Base-by-base conservation (phyloP, 2,113 vertebrate genomes). In the Albula goreensis region DNA sequence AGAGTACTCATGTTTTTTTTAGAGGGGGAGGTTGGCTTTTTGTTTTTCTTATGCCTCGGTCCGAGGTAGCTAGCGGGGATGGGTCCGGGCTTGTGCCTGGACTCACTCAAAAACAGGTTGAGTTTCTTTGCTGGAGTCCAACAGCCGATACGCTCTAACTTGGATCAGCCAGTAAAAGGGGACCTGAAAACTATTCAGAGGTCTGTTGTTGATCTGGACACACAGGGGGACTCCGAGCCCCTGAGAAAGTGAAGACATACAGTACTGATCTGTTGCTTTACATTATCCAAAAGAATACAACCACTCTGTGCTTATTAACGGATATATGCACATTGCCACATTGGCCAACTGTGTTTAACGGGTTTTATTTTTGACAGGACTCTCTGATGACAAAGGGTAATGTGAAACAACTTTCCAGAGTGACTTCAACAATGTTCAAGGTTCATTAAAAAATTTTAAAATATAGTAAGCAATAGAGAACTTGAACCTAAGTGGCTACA, bases 1-100 rank as follows among this genome's bases (percentile, higher is more conserved):
- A 84, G 88, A 83, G 82, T 89, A 88, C 89, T 88, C 90, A 88
- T 84, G 85, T 87, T 87, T 78, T 19, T 83, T 86, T 87, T 84
- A 52, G 31, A n/a, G 5, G 53, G 52, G 48, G 31, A 25, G 56
- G 22, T n/a, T n/a, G 12, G 22, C 8, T n/a, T 70, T 60, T 60
- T 49, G 77, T 49, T 49, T 70, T 41, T 48, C 77, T 78, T 78
- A 0, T 48, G 11, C 41, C 77, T n/a, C 77, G 7, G 77, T 78
- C 77, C 77, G 0, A 41, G 10, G 31, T 9, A 70, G 63, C 19
- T 2, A 22, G 57, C 11, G 17, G 12, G 57, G 11, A 3, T 3
- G 57, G 63, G 12, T 22, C 63, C 12, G 11, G 11, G 10, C 15
- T 63, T 19, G 74, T 0, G 22, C 78, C 41, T 48, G 78, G 78